Evolutionary conservation across 1,140 invertebrate species (phyloP), one percentile per base, ranked within the genome.

Genomic region (Orchestia grillus): DNA sequence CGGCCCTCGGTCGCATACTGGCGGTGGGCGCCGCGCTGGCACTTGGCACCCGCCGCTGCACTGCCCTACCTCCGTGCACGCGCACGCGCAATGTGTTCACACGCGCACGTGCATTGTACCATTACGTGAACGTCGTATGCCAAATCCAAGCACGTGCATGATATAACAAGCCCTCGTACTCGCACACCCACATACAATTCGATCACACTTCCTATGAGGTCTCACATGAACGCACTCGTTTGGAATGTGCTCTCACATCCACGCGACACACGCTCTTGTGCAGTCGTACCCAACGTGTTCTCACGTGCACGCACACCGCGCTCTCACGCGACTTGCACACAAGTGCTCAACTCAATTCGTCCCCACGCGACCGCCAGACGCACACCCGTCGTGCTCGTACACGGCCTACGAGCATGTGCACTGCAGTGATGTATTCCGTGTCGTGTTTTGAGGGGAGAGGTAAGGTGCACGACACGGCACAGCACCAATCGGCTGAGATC

Each of bases 41-140:
- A 91, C 88, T 91, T 91, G 88, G 88, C 88, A 91, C 88, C 8
- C 41, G 88, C 41, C 88, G 19, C 87, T 91, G 88, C 44, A 91
- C 19, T 3, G 0, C 19, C 88, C 44, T 1, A 15, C 19, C 41
- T 91, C 11, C 88, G 88, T 15, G 41, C 88, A 91, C 88, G 41
- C 87, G 36, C 88, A 11, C 11, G 11, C 88, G 11, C 87, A 15
- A 40, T 40, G 87, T 88, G 88, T 41, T 43, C 88, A 44, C 44
- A 36, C 44, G 88, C 44, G 28, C 88, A 44, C 44, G 88, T 91
- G 88, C 88, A 44, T 91, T 42, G 28, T 0, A 41, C 41, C 11
- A 23, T 41, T 42, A 19, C 0, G 36, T 44, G 88, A 8, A 77
- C 62, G 15, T 77, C 15, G 1, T 36, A 77, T 53, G 28, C 11